Base-by-base conservation (phyloP, 2,888 invertebrate species). In the Stenotaenia linearis region DNA sequence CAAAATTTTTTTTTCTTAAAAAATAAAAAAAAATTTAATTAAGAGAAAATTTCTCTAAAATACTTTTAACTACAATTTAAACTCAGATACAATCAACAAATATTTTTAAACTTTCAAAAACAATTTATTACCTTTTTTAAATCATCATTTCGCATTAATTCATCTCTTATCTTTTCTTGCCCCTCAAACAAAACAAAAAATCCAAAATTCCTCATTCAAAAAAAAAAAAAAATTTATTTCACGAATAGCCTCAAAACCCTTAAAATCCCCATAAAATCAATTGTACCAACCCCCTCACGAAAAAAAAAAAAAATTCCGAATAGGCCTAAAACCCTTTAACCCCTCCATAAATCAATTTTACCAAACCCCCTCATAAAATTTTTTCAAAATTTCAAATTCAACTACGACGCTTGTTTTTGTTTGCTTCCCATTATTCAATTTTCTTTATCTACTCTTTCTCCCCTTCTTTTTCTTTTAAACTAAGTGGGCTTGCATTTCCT, bases 401-500 rank as follows among this genome's bases (percentile, higher is more conserved):
- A 25, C 69, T 5, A 69, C 69, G 69, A 69, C 28, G 25, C 69
- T 69, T 69, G 10, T 25, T 69, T 50, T 18, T 1, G 18, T 50
- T 50, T 18, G 18, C 7, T 18, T 50, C 21, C 50, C 50, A 50
- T 50, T 50, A 18, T 50, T 18, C 18, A 18, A 18, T 23, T 69
- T 28, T 61, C 6, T 69, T 28, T n/a, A 28, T 25, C n/a, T 28
- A 6, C 69, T 69, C 25, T 69, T 28, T 69, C 69, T 28, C 69
- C 69, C 28, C 28, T 28, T 69, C 28, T 69, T 69, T 69, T 28
- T 69, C 28, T 25, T 69, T 69, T 28, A 69, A 69, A 69, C 25
- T 15, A 69, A 69, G 25, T 69, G 69, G 69, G 69, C 69, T 69
- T 69, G 69, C 69, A 28, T 69, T 69, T 69, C 69, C 69, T 69